Percentiles rank a stretch among this genome's conserved stretches.
These are phyloP conservation scores for Habrosyne pyritoides DNA, from an alignment of 2,888 invertebrate genomes.

Conservation along the genomic window DNA sequence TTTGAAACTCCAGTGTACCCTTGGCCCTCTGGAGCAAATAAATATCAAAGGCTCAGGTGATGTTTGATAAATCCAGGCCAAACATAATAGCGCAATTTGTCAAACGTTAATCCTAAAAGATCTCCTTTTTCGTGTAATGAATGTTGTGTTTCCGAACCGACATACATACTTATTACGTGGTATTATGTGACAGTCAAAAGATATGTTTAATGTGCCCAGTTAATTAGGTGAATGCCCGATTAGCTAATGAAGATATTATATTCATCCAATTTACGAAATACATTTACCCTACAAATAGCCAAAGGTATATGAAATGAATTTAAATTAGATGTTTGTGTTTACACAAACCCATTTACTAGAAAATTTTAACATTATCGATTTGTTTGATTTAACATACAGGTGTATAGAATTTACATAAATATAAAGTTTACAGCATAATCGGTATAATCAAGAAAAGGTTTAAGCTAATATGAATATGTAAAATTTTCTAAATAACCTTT, in stretches of 20 bases:
- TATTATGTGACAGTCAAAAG: neutral
- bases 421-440: neutral
- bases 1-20: constrained; percentile 8
- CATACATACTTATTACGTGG: constrained; percentile 16
- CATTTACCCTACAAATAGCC: too few species aligned
- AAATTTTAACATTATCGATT: too few species aligned
- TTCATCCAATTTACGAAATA: too few species aligned
- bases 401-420: neutral
- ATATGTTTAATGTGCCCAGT: neutral
- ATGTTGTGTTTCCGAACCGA: constrained; percentile 27
- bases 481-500: too few species aligned
- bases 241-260: too few species aligned
- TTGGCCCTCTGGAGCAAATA: constrained; percentile 7
- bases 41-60: constrained; percentile 11
- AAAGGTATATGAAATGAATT: too few species aligned
- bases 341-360: too few species aligned
- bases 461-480: too few species aligned
- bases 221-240: neutral
- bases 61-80: constrained; percentile 32
- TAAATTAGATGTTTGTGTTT: too few species aligned
- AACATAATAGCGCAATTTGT: constrained; percentile 43
- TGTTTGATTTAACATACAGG: neutral
- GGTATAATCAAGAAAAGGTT: too few species aligned
- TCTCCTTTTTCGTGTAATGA: constrained; percentile 39
- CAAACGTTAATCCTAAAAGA: constrained; percentile 41